Evolutionary conservation across 2,888 invertebrate genomes (phyloP).

Genomic region (Hypomecis punctinalis): DNA sequence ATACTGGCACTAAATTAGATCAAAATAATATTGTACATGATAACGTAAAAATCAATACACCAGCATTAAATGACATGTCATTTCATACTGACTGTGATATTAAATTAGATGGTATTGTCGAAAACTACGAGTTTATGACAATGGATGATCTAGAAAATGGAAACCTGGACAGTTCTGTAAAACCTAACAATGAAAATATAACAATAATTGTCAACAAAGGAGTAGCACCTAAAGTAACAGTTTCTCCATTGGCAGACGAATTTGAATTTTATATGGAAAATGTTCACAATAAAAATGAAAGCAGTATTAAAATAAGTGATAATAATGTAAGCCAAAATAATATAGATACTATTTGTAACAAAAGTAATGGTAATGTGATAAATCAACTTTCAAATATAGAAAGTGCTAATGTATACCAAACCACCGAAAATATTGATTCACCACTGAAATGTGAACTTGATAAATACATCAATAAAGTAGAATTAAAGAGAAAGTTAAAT

Average conservation of each 20-base stretch:
- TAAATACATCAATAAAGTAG: conserved; percentile 35
- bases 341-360: conserved; percentile 22
- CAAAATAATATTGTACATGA: background rate
- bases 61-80: conserved; percentile 20
- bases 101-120: conserved; percentile 17
- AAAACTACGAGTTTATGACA: background rate
- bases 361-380: conserved; percentile 8
- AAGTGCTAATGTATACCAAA: background rate
- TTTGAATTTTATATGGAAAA: conserved; percentile 22
- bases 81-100: conserved; percentile 11
- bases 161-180: conserved; percentile 1
- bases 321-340: background rate
- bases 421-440: conserved; percentile 3
- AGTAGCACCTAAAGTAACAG: background rate
- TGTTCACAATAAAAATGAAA: background rate
- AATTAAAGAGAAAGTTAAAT: conserved; percentile 31
- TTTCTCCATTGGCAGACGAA: conserved; percentile 17
- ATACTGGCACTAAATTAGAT: background rate
- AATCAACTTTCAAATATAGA: conserved; percentile 5
- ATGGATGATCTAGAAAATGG: conserved; percentile 5
- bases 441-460: conserved; percentile 35
- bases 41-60: conserved; percentile 3
- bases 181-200: background rate
- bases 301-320: background rate
- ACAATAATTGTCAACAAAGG: conserved; percentile 17